These are phyloP conservation scores for Cheiracanthium punctorium DNA, from an alignment of 2,888 invertebrate species.

Conservation along the genomic window DNA sequence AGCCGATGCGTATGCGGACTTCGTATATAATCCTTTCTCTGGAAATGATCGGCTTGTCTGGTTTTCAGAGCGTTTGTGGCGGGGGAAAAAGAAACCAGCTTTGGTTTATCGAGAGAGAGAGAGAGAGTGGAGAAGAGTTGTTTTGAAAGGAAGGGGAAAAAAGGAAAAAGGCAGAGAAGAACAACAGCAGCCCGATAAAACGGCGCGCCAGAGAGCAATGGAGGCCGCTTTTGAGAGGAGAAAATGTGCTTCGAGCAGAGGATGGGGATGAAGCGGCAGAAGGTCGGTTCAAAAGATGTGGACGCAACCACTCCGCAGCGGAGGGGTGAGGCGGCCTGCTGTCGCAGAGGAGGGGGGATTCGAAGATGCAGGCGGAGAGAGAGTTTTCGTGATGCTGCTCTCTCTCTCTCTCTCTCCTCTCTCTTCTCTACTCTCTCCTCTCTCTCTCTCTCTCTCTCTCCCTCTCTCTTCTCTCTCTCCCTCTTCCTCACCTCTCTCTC, in stretches of 20 bases:
- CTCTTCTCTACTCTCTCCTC: too few species aligned
- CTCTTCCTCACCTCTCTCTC: too few species aligned
- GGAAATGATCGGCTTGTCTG: background rate
- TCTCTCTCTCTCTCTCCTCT: too few species aligned
- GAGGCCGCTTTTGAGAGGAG: constrained; percentile 3
- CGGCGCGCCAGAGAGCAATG: constrained; percentile 11
- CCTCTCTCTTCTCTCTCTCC: too few species aligned
- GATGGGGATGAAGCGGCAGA: constrained; percentile 50
- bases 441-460: too few species aligned
- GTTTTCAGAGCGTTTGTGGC: too few species aligned
- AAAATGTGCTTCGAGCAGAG: constrained; percentile 25
- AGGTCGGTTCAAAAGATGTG: constrained; percentile 56
- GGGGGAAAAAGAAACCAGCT: background rate
- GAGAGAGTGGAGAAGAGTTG: background rate
- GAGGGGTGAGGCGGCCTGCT: constrained; percentile 27
- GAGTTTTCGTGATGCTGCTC: too few species aligned
- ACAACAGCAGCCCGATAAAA: background rate
- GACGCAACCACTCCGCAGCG: constrained; percentile 33
- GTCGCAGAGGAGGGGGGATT: constrained; percentile 56
- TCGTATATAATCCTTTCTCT: background rate
- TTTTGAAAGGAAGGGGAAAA: background rate
- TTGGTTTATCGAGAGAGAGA: too few species aligned
- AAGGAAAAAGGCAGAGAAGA: background rate
- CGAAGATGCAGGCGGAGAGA: too few species aligned
- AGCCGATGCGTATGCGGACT: background rate